These are phyloP conservation scores for Ostrea edulis DNA, from an alignment of 1,140 invertebrate species.

Conservation along the genomic window DNA sequence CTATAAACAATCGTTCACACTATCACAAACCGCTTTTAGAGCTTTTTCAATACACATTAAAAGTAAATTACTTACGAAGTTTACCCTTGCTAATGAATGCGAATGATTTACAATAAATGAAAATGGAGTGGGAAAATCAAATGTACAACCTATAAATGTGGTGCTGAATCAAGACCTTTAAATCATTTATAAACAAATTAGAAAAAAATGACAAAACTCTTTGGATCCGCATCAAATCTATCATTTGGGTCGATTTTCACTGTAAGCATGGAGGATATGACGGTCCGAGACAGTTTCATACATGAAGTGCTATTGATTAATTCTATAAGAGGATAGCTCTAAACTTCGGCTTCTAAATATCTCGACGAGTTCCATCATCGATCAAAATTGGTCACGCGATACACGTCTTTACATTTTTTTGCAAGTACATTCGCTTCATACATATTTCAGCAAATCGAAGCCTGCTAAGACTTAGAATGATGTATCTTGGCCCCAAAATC, in stretches of 20 bases:
- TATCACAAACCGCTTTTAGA: conserved; percentile 28
- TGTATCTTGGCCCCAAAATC: conserved; percentile 1
- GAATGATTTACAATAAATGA: conserved; percentile 9
- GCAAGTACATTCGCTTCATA: conserved; percentile 15
- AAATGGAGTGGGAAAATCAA: background rate
- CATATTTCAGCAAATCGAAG: conserved; percentile 22
- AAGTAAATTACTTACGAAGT: background rate
- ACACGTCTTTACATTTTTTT: conserved; percentile 7
- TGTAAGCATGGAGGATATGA: conserved; percentile 25
- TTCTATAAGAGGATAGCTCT: conserved; percentile 31
- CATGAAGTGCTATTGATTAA: conserved; percentile 16
- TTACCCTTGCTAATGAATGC: conserved; percentile 8
- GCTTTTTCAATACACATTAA: conserved; percentile 15
- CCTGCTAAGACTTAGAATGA: background rate
- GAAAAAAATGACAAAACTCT: background rate
- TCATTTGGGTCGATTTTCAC: background rate
- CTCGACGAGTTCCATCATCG: conserved; percentile 13
- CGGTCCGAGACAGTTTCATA: background rate
- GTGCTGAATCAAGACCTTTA: background rate
- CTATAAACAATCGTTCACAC: background rate
- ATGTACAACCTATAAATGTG: background rate
- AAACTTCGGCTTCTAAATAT: conserved; percentile 17
- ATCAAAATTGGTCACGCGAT: conserved; percentile 22
- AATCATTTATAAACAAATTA: background rate
- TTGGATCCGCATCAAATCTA: background rate